Base-by-base conservation (phyloP, 2,888 invertebrate genomes). In the Hirtodrosophila cameraria region DNA sequence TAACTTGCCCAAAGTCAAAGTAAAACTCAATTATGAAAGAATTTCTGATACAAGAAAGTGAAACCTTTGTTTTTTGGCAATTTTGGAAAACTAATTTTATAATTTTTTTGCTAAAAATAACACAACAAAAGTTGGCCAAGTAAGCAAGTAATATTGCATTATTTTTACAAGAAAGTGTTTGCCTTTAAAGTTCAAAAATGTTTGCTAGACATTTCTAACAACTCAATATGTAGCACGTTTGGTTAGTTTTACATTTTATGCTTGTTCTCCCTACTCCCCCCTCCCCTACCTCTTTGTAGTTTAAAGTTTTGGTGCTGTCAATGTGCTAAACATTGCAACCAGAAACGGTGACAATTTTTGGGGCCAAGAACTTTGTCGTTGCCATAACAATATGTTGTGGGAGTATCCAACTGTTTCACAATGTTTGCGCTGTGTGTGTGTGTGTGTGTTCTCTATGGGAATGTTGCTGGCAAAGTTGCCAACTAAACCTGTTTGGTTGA, bases 271-370 rank as follows among this genome's bases (percentile, higher is more conserved):
- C n/a, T n/a, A n/a, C n/a, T n/a, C n/a, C n/a, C n/a, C n/a, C n/a
- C n/a, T n/a, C n/a, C n/a, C n/a, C n/a, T n/a, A n/a, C n/a, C n/a
- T n/a, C n/a, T n/a, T n/a, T n/a, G 59, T 63, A 62, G 62, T 66
- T 72, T 72, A 82, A 82, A 87, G 61, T 87, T 75, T 75, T n/a
- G n/a, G 60, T 73, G 50, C 86, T 87, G 83, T 70, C 82, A 81
- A 82, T 82, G 79, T 72, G 76, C 68, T 64, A 64, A 85, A 59
- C 76, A 83, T 68, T 65, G 86, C 66, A 83, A 65, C 60, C 64
- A 43, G 72, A 75, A 64, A 63, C 64, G 54, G 80, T 79, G 79
- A 86, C 75, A 80, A 86, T 84, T 80, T 74, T 80, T 75, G 43
- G 74, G 84, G 74, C 61, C 81, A 73, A 61, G 81, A 86, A 86